Base-by-base conservation (phyloP, 2,113 vertebrate species). In the Eidolon helvum region DNA sequence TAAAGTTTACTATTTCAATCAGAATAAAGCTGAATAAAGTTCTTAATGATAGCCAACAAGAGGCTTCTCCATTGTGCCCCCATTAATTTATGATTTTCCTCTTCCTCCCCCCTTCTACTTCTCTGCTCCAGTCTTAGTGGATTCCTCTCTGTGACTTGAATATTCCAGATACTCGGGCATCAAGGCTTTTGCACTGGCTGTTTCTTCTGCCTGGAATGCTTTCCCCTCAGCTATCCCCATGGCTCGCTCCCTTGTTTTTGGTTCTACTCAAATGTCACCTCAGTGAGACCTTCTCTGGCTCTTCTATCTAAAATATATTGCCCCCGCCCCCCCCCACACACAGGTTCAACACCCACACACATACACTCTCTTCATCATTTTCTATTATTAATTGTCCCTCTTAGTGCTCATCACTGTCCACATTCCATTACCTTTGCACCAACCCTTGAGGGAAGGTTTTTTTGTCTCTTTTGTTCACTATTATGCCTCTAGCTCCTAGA, bases 1-100 rank as follows among this genome's bases (percentile, higher is more conserved):
- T 18, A 61, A 59, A 12, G 14, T 8, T 35, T 10, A 4, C 19
- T 33, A 2, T 40, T 14, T 65, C 14, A 65, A 53, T 7, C 10
- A 87, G 75, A 74, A 21, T 19, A 93, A 83, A 84, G n/a, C 48
- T 83, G 18, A 72, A 68, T 57, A 30, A 75, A 40, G 4, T 77
- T 12, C n/a, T 45, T 38, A 9, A 9, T 0, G 22, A 15, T 4
- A 53, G 28, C 80, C 53, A 48, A 15, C 6, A 57, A 68, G 26
- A 68, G 21, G 8, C 16, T 26, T 65, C 43, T 10, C 40, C 7
- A 3, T 8, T 33, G 38, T 21, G 65, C 4, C 38, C 7, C 26
- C 18, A 4, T 18, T 14, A 26, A 12, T 21, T 61, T 48, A 12
- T 68, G 33, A n/a, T 3, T 33, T 38, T 74, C 33, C 40, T 50